phyloP scores from a whole-genome alignment of 2,888 invertebrate species.

The Leptogaster cylindrica region DNA sequence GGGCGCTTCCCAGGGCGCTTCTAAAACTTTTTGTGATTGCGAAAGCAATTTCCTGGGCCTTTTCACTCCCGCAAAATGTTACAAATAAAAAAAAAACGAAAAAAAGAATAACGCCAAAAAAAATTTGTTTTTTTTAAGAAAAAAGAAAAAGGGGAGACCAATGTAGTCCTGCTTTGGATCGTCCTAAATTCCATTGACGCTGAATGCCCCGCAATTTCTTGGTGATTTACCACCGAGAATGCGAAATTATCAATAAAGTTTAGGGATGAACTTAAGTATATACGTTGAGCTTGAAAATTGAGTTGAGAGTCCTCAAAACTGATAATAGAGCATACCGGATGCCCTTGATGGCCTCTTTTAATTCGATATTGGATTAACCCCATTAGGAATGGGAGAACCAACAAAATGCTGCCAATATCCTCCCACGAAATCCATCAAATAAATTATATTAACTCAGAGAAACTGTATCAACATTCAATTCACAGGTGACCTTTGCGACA shows the following conservation, averaged over 20 bases:
- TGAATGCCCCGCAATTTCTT: neutral
- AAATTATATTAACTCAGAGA: conserved; percentile 36
- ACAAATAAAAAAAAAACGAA: neutral
- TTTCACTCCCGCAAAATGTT: conserved; percentile 29
- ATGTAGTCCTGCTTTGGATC: too few relatives aligned
- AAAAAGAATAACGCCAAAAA: too few relatives aligned
- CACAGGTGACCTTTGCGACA: conserved; percentile 28
- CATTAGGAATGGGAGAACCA: conserved; percentile 28
- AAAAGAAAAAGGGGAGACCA: too few relatives aligned
- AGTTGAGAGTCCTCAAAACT: neutral
- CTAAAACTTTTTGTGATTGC: conserved; percentile 46
- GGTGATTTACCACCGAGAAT: neutral
- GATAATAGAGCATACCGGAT: conserved; percentile 17
- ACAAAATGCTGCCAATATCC: conserved; percentile 17
- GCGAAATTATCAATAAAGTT: conserved; percentile 20
- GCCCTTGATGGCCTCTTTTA: conserved; percentile 14
- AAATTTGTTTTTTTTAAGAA: too few relatives aligned
- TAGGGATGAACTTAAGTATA: conserved; percentile 11
- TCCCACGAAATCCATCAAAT: conserved; percentile 35
- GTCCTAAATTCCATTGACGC: too few relatives aligned
- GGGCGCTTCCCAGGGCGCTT: conserved; percentile 42
- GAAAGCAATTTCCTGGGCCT: conserved; percentile 46
- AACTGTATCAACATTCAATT: conserved; percentile 33
- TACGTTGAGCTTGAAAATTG: neutral
- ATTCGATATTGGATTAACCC: conserved; percentile 28